Evolutionary conservation across 2,888 invertebrate species (phyloP), one percentile per base, ranked within the genome.

Genomic region (Eueremaeus valkanovi): DNA sequence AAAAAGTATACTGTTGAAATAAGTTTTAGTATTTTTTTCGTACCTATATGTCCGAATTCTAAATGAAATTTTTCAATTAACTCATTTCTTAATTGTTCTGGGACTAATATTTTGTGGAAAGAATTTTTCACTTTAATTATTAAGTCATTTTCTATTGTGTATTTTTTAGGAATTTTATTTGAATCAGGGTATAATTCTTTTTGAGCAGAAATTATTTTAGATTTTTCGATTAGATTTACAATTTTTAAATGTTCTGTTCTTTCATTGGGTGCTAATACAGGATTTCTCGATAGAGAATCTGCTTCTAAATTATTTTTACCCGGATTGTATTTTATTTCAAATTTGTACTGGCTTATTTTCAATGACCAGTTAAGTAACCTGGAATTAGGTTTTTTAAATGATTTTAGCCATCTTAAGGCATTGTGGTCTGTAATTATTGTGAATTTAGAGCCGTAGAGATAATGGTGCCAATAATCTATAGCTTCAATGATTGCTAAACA

Each of bases 241-340:
- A 55, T 33, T 51, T 45, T 45, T 31, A 73, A 27, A 31, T 24
- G 6, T 0, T 11, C 9, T 16, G 16, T 11, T 3, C 8, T 29
- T 6, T 51, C 18, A 2, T 18, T 66, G 9, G 31, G 2, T 21
- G 27, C 51, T 0, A 58, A 18, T n/a, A 58, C 27, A 3, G 75
- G 75, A 29, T 58, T 42, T 58, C 75, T 55, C 16, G 55, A 78
- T 6, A 80, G 61, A 3, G 51, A 58, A 61, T 80, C 80, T 21
- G 78, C 79, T 45, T 78, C 78, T 8, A 33, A 33, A 58, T 80
- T 78, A 11, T 58, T 29, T 29, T 73, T 73, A 3, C 79, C 80
- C 27, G 63, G 73, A 31, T 61, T 66, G 73, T 80, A 75, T 5
- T 74, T 40, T 11, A 80, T 73, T 8, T 76, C 73, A 49, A 80